phyloP scores from a whole-genome alignment of 2,888 invertebrate genomes.

The Rhagium mordax region DNA sequence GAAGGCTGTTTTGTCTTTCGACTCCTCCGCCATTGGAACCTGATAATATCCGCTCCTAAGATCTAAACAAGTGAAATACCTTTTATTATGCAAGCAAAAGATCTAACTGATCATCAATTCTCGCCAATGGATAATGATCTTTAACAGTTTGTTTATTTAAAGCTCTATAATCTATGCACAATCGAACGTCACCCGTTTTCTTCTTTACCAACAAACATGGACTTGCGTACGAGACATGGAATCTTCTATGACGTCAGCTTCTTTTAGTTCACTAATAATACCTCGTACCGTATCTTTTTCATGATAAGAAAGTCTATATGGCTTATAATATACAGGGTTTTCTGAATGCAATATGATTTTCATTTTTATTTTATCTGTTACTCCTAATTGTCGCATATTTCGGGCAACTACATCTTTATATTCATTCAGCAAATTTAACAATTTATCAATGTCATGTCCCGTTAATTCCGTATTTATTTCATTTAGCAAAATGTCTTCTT shows the following conservation, averaged over 20 bases:
- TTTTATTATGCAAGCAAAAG: not conserved
- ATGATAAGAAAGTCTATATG: not conserved
- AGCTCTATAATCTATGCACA: too few relatives aligned
- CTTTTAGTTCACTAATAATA: constrained; percentile 32
- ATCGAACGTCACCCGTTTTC: constrained; percentile 28
- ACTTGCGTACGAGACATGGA: constrained; percentile 35
- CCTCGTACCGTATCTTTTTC: not conserved
- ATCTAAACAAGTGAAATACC: constrained; percentile 32
- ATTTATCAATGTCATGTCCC: too few relatives aligned
- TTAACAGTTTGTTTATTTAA: too few relatives aligned
- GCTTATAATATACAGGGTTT: constrained; percentile 29
- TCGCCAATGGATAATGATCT: too few relatives aligned
- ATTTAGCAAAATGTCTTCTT: too few relatives aligned
- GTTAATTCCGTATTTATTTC: too few relatives aligned
- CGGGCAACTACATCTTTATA: too few relatives aligned
- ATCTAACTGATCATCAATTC: constrained; percentile 34
- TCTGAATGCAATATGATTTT: constrained; percentile 19
- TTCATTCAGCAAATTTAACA: too few relatives aligned
- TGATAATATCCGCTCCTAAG: constrained; percentile 31
- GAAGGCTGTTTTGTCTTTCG: constrained; percentile 31
- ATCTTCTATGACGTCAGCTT: constrained; percentile 24
- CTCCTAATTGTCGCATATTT: too few relatives aligned
- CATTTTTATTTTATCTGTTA: too few relatives aligned
- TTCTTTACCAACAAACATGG: constrained; percentile 39
- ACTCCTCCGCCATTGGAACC: constrained; percentile 21